Base-by-base conservation (phyloP, 2,797 vertebrate genomes). In the Sebastes umbrosus region DNA sequence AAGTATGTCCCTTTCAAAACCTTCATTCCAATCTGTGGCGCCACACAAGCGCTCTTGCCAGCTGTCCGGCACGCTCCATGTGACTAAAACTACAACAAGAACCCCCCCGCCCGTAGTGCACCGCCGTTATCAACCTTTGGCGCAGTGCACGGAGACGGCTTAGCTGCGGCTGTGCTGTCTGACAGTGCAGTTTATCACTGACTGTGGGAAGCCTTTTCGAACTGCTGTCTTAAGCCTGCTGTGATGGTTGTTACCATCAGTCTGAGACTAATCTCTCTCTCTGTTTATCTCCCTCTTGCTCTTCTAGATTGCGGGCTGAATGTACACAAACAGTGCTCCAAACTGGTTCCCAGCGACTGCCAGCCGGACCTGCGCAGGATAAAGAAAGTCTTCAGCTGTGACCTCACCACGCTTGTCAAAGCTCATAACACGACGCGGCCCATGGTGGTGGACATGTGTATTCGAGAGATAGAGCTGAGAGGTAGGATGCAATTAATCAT, bases 261-360 rank as follows among this genome's bases (percentile, higher is more conserved):
- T 54, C 76, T 60, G 65, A 80, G 39, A 50, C 77, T 87, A 82
- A 92, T 89, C 88, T 83, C 68, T 80, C 25, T 34, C 68, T 82
- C 34, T 75, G 3, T 79, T 73, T 66, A 50, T 84, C 72, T 85
- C 27, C 24, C 31, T 58, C 72, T 76, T 54, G 13, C 60, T 78
- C 62, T 68, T 69, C 58, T 90, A 99, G 99, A 99, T 85, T 99
- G 99, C 3, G 99, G 99, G 12, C 87, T 99, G 92, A 99, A 99
- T 13, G 98, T 99, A 50, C 98, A 99, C 94, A 99, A 99, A 90
- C 99, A 99, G 92, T 99, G 99, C 92, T 99, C 98, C 88, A 99
- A 99, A 89, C 97, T 98, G 1, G 97, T 99, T 79, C 98, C 98
- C 90, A 99, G 97, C 0, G 98, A 99, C 96, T 99, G 99, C 92